Percentiles rank a stretch among this genome's conserved stretches.
These are phyloP conservation scores for Pungitius pungitius DNA, from an alignment of 2,113 vertebrate species.

Conservation along the genomic window DNA sequence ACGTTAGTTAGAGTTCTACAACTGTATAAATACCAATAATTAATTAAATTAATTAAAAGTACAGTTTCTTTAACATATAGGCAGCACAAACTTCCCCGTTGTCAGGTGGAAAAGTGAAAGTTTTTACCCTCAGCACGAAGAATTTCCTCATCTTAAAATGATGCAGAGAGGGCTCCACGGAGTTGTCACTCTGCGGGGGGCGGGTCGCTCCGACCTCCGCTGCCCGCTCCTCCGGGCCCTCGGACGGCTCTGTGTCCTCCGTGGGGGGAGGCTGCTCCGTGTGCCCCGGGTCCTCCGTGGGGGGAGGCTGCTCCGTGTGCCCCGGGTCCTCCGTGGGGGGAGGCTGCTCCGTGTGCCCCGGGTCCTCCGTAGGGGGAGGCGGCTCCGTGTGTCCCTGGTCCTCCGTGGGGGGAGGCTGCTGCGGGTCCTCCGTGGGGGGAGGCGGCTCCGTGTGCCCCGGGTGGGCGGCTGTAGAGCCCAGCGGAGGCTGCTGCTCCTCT, in stretches of 20 bases:
- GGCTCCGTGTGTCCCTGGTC: background rate
- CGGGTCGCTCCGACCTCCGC: background rate
- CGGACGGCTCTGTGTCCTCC: background rate
- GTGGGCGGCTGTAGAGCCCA: background rate
- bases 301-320: background rate
- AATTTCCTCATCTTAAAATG: slow-evolving; percentile 76
- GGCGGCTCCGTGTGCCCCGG: background rate
- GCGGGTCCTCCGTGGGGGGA: slow-evolving; percentile 9
- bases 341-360: background rate
- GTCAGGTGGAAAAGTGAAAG: background rate
- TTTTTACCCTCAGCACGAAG: slow-evolving; percentile 82
- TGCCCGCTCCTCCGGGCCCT: slow-evolving; percentile 14
- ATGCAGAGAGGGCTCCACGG: slow-evolving; percentile 20
- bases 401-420: slow-evolving; percentile 18
- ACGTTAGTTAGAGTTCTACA: background rate
- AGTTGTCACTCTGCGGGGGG: background rate
- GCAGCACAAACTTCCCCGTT: background rate
- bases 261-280: background rate
- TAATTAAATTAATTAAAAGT: no score
- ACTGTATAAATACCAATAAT: background rate
- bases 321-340: background rate
- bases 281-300: no score
- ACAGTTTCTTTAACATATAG: background rate
- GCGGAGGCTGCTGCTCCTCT: slow-evolving; percentile 27
- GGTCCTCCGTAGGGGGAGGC: no score